phyloP scores from a whole-genome alignment of 2,797 vertebrate species.

The Phalanger gymnotis region DNA sequence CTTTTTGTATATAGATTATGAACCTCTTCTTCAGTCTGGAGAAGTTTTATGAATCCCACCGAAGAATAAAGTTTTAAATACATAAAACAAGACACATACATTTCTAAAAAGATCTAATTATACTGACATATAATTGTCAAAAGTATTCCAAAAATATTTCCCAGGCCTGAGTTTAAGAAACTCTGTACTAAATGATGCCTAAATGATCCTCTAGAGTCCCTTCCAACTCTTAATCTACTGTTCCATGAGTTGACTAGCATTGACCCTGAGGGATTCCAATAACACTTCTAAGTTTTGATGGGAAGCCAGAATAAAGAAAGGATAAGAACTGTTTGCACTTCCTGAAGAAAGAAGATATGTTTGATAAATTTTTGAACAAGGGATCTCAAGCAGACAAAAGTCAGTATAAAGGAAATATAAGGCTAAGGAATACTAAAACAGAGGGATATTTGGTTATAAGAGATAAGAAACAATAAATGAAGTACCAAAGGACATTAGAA shows the following conservation, averaged over 20 bases:
- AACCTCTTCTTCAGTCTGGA: background rate
- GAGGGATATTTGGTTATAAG: background rate
- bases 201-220: background rate
- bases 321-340: background rate
- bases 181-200: background rate
- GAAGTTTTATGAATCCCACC: background rate
- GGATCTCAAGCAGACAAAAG: background rate
- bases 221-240: background rate
- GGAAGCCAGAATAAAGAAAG: background rate
- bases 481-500: background rate
- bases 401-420: background rate
- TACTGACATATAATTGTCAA: background rate
- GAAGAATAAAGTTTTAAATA: background rate
- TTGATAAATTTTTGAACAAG: background rate
- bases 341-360: background rate
- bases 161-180: background rate
- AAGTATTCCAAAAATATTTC: background rate
- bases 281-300: background rate
- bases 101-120: background rate
- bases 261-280: background rate
- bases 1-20: background rate
- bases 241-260: background rate
- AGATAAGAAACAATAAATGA: background rate
- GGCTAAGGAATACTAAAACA: background rate
- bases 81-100: background rate